Percentiles rank a stretch among this genome's conserved stretches.
Evolutionary conservation across 2,113 vertebrate genomes (phyloP).

Genomic region (Lepus timidus): DNA sequence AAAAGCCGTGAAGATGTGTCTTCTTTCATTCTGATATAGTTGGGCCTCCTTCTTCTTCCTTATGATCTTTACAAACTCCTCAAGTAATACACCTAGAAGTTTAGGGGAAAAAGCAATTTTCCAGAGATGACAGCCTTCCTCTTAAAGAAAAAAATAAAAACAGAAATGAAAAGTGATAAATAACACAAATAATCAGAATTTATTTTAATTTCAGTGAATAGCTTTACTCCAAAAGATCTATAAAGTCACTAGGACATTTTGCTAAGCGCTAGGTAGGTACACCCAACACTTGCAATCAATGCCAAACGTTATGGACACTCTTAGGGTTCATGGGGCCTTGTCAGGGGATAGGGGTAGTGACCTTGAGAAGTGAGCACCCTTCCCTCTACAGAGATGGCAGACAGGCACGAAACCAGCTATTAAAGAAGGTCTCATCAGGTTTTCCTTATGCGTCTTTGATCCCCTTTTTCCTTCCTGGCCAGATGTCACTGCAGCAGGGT

Average conservation of each 20-base stretch:
- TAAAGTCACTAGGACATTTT: not conserved
- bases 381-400: not conserved
- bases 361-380: not conserved
- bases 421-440: conserved; percentile 53
- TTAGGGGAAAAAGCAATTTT: not conserved
- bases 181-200: not conserved
- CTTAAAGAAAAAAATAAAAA: conserved; percentile 25
- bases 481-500: conserved; percentile 58
- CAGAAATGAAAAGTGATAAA: not conserved
- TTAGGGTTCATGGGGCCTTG: not conserved
- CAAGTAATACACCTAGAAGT: conserved; percentile 81
- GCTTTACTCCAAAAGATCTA: conserved; percentile 11
- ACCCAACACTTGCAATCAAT: not conserved
- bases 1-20: conserved; percentile 88
- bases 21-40: conserved; percentile 82
- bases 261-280: not conserved
- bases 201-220: conserved; percentile 1
- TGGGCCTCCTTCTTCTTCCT: conserved; percentile 83
- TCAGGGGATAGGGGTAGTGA: not conserved
- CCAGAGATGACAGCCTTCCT: conserved; percentile 9
- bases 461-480: conserved; percentile 44
- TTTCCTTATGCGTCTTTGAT: conserved; percentile 61
- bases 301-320: not conserved
- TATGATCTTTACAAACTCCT: conserved; percentile 85
- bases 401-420: not conserved